Evolutionary conservation across 1,140 invertebrate genomes (phyloP).

Genomic region (Danaus melanippus): DNA sequence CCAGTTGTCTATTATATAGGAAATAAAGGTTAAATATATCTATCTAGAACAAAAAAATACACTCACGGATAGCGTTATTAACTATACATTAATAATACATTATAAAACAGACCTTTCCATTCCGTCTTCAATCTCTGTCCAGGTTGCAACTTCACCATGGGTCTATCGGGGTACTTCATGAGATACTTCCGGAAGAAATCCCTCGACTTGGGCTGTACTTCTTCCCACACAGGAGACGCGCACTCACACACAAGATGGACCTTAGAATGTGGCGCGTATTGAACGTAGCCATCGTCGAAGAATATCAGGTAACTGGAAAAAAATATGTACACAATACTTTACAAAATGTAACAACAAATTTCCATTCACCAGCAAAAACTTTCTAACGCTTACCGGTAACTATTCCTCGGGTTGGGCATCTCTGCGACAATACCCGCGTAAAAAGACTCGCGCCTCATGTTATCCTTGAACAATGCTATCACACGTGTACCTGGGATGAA

Average conservation of each 20-base stretch:
- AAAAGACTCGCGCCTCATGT: constrained; percentile 70
- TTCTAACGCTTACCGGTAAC: constrained; percentile 73
- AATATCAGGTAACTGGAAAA: constrained; percentile 92
- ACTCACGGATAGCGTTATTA: too few relatives aligned
- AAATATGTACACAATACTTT: too few relatives aligned
- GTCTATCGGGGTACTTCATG: constrained; percentile 87
- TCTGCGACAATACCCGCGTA: constrained; percentile 94
- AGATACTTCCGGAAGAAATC: constrained; percentile 92
- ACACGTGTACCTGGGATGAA: constrained; percentile 76
- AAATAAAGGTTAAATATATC: not conserved
- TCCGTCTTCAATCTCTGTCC: constrained; percentile 89
- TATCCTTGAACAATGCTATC: constrained; percentile 83
- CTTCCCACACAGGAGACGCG: constrained; percentile 87
- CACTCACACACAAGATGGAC: constrained; percentile 82
- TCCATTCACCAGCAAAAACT: too few relatives aligned
- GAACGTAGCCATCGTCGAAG: constrained; percentile 95
- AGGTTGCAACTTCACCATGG: constrained; percentile 89
- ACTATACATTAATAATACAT: too few relatives aligned
- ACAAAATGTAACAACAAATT: too few relatives aligned
- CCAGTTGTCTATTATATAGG: constrained; percentile 77
- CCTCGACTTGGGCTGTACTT: constrained; percentile 84
- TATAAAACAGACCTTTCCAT: constrained; percentile 78
- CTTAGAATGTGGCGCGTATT: constrained; percentile 84
- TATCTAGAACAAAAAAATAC: not conserved
- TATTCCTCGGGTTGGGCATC: constrained; percentile 84